phyloP scores from a whole-genome alignment of 2,797 vertebrate species.

The Eptatretus atami region DNA sequence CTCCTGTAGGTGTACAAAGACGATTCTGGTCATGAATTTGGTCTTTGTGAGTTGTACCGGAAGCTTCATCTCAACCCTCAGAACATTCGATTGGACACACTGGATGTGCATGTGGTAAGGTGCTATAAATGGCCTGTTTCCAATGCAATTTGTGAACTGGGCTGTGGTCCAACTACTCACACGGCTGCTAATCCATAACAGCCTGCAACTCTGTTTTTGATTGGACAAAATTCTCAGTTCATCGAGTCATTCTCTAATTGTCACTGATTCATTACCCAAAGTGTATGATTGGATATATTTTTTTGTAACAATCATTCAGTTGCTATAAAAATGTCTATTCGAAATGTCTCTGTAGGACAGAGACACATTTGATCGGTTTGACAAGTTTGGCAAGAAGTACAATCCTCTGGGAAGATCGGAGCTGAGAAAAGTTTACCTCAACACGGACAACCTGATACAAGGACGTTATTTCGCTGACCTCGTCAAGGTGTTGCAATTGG shows the following conservation, averaged over 20 bases:
- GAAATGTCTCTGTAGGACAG: slow-evolving; percentile 25
- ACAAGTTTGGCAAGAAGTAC: slow-evolving; percentile 96
- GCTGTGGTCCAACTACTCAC: no score
- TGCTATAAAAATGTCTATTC: no score
- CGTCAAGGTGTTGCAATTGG: slow-evolving; percentile 30
- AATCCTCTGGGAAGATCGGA: slow-evolving; percentile 86
- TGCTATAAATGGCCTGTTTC: slow-evolving; percentile 4
- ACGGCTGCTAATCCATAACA: no score
- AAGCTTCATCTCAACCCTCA: slow-evolving; percentile 64
- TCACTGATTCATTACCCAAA: no score
- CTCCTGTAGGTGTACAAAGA: slow-evolving; percentile 14
- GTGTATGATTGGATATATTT: no score
- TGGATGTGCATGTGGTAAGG: slow-evolving; percentile 81
- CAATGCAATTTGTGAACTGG: background rate
- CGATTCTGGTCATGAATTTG: slow-evolving; percentile 31
- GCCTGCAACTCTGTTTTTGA: background rate
- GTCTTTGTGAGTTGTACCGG: slow-evolving; percentile 43
- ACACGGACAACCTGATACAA: slow-evolving; percentile 57
- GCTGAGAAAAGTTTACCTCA: slow-evolving; percentile 64
- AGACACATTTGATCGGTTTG: slow-evolving; percentile 85
- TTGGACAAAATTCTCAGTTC: no score
- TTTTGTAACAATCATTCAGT: no score
- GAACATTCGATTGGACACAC: slow-evolving; percentile 68
- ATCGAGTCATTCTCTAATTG: no score
- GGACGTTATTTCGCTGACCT: slow-evolving; percentile 90